phyloP scores from a whole-genome alignment of 2,113 vertebrate genomes.

The Zapornia atra region DNA sequence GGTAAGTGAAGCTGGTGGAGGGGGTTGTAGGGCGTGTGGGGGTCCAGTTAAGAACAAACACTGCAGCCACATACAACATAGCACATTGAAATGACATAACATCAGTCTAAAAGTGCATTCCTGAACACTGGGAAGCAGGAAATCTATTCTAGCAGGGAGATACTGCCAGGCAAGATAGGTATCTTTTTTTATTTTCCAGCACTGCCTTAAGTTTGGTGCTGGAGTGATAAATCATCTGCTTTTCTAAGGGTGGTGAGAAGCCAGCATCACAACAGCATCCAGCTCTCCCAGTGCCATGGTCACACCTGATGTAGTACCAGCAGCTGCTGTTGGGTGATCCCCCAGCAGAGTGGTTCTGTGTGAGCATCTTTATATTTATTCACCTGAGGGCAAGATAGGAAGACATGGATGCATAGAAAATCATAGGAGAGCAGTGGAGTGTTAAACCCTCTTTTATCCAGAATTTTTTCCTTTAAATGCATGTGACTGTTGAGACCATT shows the following conservation, averaged over 20 bases:
- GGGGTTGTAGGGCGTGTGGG: accelerated
- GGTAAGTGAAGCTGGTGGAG: neutral
- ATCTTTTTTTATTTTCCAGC: neutral
- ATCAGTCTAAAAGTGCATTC: neutral
- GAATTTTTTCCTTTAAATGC: neutral
- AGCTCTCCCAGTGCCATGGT: accelerated
- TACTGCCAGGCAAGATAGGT: neutral
- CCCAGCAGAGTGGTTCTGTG: accelerated
- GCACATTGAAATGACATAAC: neutral
- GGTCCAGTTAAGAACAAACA: neutral
- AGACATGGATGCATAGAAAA: neutral
- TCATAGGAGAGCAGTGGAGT: neutral
- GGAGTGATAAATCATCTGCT: neutral
- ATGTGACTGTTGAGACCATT: neutral
- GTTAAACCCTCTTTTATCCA: neutral
- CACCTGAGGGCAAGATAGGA: neutral
- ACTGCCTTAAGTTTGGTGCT: neutral
- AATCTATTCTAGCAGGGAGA: too few relatives aligned
- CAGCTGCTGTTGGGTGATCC: neutral
- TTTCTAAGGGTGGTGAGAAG: neutral
- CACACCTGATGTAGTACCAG: neutral
- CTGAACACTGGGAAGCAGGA: neutral
- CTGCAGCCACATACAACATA: neutral
- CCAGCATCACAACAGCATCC: accelerated
- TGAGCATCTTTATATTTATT: neutral